Percentiles rank a stretch among this genome's conserved stretches.
Conservation (phyloP, 2,888 invertebrate species). For the Yponomeuta sedellus region DNA sequence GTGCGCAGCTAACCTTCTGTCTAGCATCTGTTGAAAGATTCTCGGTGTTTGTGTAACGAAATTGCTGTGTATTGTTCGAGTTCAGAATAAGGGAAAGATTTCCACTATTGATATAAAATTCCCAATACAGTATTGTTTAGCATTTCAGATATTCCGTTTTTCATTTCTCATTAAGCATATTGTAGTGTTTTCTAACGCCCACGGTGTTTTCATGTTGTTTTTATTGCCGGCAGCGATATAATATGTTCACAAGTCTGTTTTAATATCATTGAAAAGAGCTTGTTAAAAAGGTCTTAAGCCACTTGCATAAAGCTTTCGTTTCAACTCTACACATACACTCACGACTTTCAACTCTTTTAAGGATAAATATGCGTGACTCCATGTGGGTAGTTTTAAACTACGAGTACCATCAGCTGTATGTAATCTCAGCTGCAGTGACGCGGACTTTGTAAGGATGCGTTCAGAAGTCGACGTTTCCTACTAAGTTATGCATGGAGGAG, state of each 20-base stretch:
- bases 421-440: slow-evolving; percentile 34
- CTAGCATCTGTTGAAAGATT: slow-evolving; percentile 39
- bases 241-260: no score
- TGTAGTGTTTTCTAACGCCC: not conserved
- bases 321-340: no score
- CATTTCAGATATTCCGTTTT: not conserved
- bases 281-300: not conserved
- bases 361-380: not conserved
- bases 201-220: not conserved
- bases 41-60: slow-evolving; percentile 68
- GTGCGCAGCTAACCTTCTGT: not conserved
- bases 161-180: not conserved
- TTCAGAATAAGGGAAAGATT: not conserved
- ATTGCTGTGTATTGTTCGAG: slow-evolving; percentile 50
- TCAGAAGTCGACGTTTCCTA: slow-evolving; percentile 29
- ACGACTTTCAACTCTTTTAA: no score
- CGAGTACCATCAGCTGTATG: not conserved
- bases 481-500: slow-evolving; percentile 56
- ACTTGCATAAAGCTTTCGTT: not conserved
- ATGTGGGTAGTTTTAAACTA: not conserved
- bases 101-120: not conserved
- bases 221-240: not conserved
- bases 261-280: not conserved
- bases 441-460: slow-evolving; percentile 37
- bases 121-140: not conserved